Conservation (phyloP, 2,113 vertebrate species). For the Parus major region DNA sequence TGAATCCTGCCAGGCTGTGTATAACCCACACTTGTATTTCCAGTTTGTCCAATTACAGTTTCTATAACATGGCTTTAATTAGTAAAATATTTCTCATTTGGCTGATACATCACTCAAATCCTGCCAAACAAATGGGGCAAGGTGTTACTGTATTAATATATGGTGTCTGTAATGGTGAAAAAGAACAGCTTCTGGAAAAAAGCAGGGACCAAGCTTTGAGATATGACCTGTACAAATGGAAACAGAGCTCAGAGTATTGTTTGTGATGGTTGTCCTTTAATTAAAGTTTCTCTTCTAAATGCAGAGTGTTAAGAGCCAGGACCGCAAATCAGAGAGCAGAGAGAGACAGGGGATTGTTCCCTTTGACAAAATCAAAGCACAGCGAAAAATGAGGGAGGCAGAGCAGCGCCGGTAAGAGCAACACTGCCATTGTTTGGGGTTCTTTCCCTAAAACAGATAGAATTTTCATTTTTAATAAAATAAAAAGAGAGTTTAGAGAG, state of each 20-base stretch:
- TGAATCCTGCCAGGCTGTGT: background rate
- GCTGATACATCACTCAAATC: background rate
- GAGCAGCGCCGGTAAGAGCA: slow-evolving; percentile 85
- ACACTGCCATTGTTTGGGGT: accelerated
- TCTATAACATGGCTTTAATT: background rate
- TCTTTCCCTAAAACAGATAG: accelerated
- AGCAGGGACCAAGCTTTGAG: background rate
- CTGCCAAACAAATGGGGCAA: background rate
- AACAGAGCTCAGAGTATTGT: background rate
- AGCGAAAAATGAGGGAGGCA: slow-evolving; percentile 88
- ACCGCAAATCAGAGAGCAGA: slow-evolving; percentile 88
- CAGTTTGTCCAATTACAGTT: background rate
- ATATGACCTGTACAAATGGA: background rate
- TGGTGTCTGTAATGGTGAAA: background rate
- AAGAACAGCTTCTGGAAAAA: background rate
- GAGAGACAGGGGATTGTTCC: slow-evolving; percentile 91
- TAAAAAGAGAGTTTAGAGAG: background rate
- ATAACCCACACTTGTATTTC: background rate
- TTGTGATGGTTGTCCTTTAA: background rate
- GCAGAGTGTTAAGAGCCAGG: slow-evolving; percentile 90
- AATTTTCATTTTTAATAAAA: background rate
- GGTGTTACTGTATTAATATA: background rate
- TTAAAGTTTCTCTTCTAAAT: background rate
- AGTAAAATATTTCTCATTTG: background rate
- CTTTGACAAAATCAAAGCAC: slow-evolving; percentile 93